A percentile compares a stretch with the other conserved stretches of the same genome.
Conservation (phyloP, 1,140 invertebrate genomes). For the Aphaenogaster ashmeadi region DNA sequence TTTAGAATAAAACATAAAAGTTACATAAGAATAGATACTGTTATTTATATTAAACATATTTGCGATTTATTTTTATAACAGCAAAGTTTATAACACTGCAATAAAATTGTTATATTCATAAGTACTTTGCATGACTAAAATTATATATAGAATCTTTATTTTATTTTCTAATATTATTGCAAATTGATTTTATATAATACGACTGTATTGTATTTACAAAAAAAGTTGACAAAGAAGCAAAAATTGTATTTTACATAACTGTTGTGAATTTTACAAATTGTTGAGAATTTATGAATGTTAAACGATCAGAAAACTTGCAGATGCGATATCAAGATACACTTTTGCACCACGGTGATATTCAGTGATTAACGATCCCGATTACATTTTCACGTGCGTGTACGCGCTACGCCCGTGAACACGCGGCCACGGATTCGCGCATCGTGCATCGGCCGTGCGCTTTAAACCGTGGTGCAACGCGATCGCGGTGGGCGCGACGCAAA, state of each 20-base stretch:
- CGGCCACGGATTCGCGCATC: neutral
- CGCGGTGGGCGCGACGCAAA: neutral
- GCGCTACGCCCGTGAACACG: constrained; percentile 14
- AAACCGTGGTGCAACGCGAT: constrained; percentile 10
- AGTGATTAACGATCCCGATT: constrained; percentile 32
- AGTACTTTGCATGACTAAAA: neutral
- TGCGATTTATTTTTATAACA: neutral
- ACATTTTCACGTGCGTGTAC: neutral
- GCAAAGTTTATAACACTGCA: neutral
- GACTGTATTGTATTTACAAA: neutral
- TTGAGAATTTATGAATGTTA: neutral
- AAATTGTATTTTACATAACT: neutral
- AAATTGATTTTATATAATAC: neutral
- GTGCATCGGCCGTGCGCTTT: constrained; percentile 10
- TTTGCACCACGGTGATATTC: neutral
- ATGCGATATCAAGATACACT: neutral
- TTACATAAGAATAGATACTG: neutral
- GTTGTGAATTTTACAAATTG: neutral
- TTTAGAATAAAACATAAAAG: neutral
- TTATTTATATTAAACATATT: neutral
- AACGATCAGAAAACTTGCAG: neutral
- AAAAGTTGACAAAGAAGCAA: neutral
- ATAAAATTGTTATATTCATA: neutral
- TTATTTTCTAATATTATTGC: neutral
- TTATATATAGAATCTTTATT: neutral